These are phyloP conservation scores for Callaeas wilsoni DNA, from an alignment of 2,113 vertebrate genomes.

Conservation along the genomic window DNA sequence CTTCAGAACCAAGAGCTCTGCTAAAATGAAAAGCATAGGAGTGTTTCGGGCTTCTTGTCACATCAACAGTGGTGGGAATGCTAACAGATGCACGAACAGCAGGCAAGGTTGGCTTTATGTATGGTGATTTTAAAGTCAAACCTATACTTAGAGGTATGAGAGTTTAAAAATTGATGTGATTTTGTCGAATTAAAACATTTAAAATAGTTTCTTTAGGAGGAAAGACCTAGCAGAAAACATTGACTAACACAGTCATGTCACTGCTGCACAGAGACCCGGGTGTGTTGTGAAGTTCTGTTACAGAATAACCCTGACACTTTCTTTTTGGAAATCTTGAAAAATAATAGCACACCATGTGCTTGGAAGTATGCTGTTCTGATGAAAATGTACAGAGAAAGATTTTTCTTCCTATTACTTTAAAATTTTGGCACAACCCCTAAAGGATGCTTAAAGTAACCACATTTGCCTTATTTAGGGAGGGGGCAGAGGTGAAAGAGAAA, in stretches of 20 bases:
- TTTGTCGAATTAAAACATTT: background rate
- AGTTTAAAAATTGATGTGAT: background rate
- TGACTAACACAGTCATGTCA: background rate
- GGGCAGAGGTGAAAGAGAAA: background rate
- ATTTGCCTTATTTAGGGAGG: background rate
- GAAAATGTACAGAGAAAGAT: background rate
- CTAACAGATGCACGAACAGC: background rate
- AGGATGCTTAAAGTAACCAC: background rate
- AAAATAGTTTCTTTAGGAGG: background rate
- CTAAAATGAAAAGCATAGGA: background rate
- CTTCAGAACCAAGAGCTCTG: background rate
- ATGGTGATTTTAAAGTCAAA: background rate
- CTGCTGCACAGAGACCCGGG: background rate
- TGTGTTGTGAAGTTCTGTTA: background rate
- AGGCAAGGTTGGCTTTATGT: background rate
- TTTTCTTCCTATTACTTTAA: background rate
- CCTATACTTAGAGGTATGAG: background rate
- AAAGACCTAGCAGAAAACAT: background rate
- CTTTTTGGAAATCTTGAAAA: background rate
- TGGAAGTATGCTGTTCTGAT: background rate
- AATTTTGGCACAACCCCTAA: background rate
- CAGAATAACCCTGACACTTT: background rate
- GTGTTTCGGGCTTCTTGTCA: background rate
- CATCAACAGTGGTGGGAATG: rapidly evolving
- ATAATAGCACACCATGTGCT: background rate